Evolutionary conservation across 2,888 invertebrate genomes (phyloP).

Genomic region (Morpho deidamia): DNA sequence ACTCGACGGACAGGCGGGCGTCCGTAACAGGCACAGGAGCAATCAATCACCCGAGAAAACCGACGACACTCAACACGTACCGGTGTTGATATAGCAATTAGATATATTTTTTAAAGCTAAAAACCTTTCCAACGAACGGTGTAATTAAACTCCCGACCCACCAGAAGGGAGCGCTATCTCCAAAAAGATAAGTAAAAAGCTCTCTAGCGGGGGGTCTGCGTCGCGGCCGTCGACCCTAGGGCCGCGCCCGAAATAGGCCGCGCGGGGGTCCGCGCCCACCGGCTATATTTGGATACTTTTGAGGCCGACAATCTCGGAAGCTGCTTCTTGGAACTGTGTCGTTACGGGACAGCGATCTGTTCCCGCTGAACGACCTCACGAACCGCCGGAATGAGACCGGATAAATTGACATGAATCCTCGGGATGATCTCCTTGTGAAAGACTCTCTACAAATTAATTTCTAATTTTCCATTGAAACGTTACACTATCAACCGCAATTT

Average conservation of each 20-base stretch:
- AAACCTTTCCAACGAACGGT: not conserved
- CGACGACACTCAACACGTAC: too few species aligned
- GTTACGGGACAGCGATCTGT: not conserved
- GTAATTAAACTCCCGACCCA: slow-evolving; percentile 3
- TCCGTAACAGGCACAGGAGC: not conserved
- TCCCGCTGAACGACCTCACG: slow-evolving; percentile 13
- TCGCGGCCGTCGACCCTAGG: slow-evolving; percentile 41
- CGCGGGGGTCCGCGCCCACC: slow-evolving; percentile 39
- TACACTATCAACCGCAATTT: too few species aligned
- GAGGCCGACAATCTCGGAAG: slow-evolving; percentile 21
- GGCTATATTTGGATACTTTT: slow-evolving; percentile 25
- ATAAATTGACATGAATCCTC: too few species aligned
- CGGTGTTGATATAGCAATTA: too few species aligned
- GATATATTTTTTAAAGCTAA: too few species aligned
- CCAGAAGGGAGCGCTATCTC: slow-evolving; percentile 25
- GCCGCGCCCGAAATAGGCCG: slow-evolving; percentile 47
- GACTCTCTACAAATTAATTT: too few species aligned
- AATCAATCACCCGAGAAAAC: not conserved
- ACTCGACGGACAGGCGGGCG: too few species aligned
- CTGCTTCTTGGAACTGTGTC: slow-evolving; percentile 12
- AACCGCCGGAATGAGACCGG: not conserved
- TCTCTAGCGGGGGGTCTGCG: slow-evolving; percentile 32
- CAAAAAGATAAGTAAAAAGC: slow-evolving; percentile 33
- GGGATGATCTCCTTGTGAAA: too few species aligned
- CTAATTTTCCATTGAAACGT: too few species aligned